phyloP scores from a whole-genome alignment of 2,888 invertebrate genomes.

The Andrena camellia region DNA sequence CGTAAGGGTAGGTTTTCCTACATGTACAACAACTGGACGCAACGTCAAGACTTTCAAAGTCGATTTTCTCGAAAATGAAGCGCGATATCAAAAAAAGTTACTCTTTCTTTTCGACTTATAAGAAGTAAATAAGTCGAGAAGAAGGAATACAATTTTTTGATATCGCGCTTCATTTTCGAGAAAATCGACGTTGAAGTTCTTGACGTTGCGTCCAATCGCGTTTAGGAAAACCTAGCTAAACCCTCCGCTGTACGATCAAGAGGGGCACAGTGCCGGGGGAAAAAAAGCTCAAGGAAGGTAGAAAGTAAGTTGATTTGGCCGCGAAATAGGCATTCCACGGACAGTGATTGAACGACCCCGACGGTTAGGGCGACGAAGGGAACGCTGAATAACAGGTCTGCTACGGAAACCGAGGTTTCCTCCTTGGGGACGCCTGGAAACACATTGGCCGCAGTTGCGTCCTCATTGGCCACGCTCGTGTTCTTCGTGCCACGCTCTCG shows the following conservation, averaged over 20 bases:
- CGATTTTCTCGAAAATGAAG: too few relatives aligned
- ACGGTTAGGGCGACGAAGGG: conserved; percentile 33
- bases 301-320: conserved; percentile 59
- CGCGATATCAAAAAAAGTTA: too few relatives aligned
- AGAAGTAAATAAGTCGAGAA: too few relatives aligned
- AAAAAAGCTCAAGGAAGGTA: conserved; percentile 43
- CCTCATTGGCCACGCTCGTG: conserved; percentile 26
- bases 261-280: background rate
- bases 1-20: background rate
- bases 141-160: too few relatives aligned
- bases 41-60: too few relatives aligned
- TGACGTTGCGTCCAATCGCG: too few relatives aligned
- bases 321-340: conserved; percentile 52
- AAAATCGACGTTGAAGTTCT: too few relatives aligned
- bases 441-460: conserved; percentile 40
- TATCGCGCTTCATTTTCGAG: too few relatives aligned
- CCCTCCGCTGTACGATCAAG: background rate
- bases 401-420: conserved; percentile 32
- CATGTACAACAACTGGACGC: too few relatives aligned
- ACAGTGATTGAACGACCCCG: conserved; percentile 59
- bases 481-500: conserved; percentile 1
- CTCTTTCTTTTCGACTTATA: too few relatives aligned
- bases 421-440: conserved; percentile 43
- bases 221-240: background rate
- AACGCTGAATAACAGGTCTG: conserved; percentile 49